These are phyloP conservation scores for Ophonus ardosiacus DNA, from an alignment of 2,888 invertebrate genomes.

Conservation along the genomic window DNA sequence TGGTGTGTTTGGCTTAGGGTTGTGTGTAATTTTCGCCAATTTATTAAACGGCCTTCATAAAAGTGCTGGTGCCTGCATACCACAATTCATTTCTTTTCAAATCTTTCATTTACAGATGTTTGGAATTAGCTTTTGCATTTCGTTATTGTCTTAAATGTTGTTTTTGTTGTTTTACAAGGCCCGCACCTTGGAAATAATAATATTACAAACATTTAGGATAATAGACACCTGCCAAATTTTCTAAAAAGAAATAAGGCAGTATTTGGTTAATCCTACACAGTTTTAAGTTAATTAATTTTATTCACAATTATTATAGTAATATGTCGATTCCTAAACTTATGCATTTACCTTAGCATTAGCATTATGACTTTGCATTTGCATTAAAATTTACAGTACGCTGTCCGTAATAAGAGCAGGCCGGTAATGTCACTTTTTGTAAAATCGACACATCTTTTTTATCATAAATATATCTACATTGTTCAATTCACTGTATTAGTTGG, in stretches of 20 bases:
- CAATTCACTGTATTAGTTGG: too few species aligned
- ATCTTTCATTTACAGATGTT: constrained; percentile 40
- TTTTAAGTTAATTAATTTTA: too few species aligned
- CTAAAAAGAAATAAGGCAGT: neutral
- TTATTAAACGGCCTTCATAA: constrained; percentile 55
- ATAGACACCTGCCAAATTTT: neutral
- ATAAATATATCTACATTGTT: too few species aligned
- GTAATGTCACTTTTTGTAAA: too few species aligned
- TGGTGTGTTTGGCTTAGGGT: neutral
- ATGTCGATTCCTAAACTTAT: too few species aligned
- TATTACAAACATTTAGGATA: neutral
- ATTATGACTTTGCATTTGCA: too few species aligned
- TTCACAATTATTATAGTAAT: too few species aligned
- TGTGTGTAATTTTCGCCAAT: constrained; percentile 50
- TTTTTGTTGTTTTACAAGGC: neutral
- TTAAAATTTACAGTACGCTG: too few species aligned
- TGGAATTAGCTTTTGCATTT: constrained; percentile 25
- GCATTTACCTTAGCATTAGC: too few species aligned
- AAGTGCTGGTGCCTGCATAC: constrained; percentile 55
- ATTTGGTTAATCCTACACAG: neutral
- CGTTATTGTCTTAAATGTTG: constrained; percentile 18
- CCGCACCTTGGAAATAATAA: neutral
- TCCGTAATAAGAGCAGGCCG: too few species aligned
- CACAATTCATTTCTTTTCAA: constrained; percentile 28
- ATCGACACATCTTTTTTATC: too few species aligned